Percentiles rank a stretch among this genome's conserved stretches.
phyloP scores from a whole-genome alignment of 1,140 invertebrate genomes.

The Chrysomallon squamiferum region DNA sequence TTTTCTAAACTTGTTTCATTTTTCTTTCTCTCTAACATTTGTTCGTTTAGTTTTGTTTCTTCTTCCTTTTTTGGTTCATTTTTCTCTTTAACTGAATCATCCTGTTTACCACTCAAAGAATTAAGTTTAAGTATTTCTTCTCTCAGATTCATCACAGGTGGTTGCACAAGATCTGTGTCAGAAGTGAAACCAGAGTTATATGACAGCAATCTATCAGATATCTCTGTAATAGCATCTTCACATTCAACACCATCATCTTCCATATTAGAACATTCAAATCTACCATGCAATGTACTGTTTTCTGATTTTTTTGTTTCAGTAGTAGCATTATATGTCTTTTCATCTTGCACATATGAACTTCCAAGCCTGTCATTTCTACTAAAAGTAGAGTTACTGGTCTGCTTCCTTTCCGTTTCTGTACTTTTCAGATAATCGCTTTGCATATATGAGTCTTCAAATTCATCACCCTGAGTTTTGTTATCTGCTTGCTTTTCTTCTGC shows the following conservation, averaged over 20 bases:
- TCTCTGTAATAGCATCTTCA: no score
- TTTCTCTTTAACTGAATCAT: neutral
- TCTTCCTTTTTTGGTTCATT: neutral
- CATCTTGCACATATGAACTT: neutral
- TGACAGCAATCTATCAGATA: no score
- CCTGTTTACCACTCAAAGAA: neutral
- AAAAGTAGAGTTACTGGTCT: no score
- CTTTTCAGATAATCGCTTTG: neutral
- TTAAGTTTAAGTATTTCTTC: neutral
- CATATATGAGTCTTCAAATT: neutral
- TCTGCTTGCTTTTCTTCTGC: neutral
- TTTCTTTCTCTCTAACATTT: neutral
- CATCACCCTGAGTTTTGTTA: neutral
- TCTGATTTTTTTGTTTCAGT: neutral
- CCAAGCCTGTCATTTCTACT: no score
- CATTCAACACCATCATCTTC: no score
- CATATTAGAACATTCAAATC: no score
- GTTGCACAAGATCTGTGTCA: no score
- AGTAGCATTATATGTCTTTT: neutral
- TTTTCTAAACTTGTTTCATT: neutral
- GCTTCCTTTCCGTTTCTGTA: no score
- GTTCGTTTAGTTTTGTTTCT: neutral
- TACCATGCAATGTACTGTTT: no score
- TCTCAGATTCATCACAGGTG: neutral
- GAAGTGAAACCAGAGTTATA: no score